Base-by-base conservation (phyloP, 2,797 vertebrate species). In the Manis crassicaudata region DNA sequence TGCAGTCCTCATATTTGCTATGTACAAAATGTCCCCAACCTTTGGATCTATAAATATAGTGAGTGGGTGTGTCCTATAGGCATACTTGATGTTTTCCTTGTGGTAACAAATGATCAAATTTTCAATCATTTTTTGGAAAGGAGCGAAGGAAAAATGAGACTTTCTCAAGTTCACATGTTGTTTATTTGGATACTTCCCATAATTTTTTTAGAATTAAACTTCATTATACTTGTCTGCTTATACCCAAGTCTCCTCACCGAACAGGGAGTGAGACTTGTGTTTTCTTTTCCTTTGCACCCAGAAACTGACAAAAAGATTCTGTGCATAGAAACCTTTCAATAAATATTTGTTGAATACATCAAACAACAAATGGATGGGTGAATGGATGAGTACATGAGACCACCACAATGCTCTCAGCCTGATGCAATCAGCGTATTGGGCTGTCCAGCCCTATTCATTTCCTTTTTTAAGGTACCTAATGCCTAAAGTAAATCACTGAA, bases 341-440 rank as follows among this genome's bases (percentile, higher is more conserved):
- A 21, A 50, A 73, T 79, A 17, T 90, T 40, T 75, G 29, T 63
- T 37, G 17, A 54, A 7, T 72, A 76, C 35, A 3, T 67, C 81
- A 81, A 72, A 29, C 75, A 14, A 20, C 50, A 76, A 50, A 27
- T 17, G 35, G 25, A 37, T 21, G 72, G 9, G 5, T 20, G 8
- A n/a, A 20, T 20, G 16, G 25, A 17, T 6, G 11, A 6, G 1
- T 67, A 1, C 7, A 0, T 40, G 23, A 68, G 54, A 43, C 12
- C 70, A 8, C 23, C 23, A 46, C 12, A 7, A 0, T 16, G 14
- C n/a, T 18, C 70, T 75, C 37, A 40, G 4, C 17, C 58, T 27
- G 6, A 11, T 62, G 9, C 11, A 43, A 3, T 0, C 25, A 10
- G 6, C 16, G 37, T 0, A 11, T 1, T 11, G 50, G 29, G 2